Base-by-base conservation (phyloP, 2,888 invertebrate species). In the Meiosimyza decipiens region DNA sequence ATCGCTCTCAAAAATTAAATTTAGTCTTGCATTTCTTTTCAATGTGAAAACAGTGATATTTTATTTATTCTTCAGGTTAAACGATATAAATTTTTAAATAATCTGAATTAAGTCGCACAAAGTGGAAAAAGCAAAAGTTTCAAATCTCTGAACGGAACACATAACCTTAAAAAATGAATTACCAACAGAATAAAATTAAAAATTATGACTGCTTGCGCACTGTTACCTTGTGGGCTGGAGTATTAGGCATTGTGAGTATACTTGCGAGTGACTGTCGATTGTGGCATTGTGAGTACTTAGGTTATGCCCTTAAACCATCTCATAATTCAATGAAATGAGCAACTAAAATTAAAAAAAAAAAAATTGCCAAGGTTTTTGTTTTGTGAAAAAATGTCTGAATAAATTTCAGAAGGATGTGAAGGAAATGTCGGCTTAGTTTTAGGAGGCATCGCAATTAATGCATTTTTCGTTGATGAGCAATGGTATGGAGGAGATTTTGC, bases 171-270 rank as follows among this genome's bases (percentile, higher is more conserved):
- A 40, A 50, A 50, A 70, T 70, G 70, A 54, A 62, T 52, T 54
- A 22, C 6, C 18, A 9, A 13, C 40, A 49, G n/a, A 63, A 33
- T 15, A n/a, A 16, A 22, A 63, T 77, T 3, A 75, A 75, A 47
- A 75, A 78, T 60, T 78, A 74, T 33, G 28, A 49, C 5, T 66
- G 71, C 13, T 49, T 79, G 5, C 77, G 76, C 16, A 54, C n/a
- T 15, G 60, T 72, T 0, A 74, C 74, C 1, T 28, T 75, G n/a
- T 79, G 77, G 77, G 78, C 77, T 33, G 79, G 75, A 16, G 65
- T 28, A 57, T 68, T 79, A 51, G 75, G 78, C 51, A 57, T 79
- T 77, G 79, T 79, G 73, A 78, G 79, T 76, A 62, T 12, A n/a
- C n/a, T n/a, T n/a, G n/a, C n/a, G n/a, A n/a, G n/a, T n/a, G n/a